A percentile compares a stretch with the other conserved stretches of the same genome.
Evolutionary conservation across 2,113 vertebrate genomes (phyloP).

Genomic region (Laterallus jamaicensis): DNA sequence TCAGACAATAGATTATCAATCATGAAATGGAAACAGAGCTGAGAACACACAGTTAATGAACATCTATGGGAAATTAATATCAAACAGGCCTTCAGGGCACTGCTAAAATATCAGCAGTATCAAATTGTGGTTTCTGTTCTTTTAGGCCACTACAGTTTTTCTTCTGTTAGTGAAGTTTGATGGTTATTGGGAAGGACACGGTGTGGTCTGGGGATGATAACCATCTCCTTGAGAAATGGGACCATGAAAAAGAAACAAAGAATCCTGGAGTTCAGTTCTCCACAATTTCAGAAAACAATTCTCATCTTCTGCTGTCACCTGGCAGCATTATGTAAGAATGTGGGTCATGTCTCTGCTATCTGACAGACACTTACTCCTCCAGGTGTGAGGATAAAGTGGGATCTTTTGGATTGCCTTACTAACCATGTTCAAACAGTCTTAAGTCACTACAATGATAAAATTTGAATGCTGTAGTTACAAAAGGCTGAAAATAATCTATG

Average conservation of each 20-base stretch:
- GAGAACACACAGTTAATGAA: not conserved
- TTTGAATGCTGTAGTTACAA: not conserved
- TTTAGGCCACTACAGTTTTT: not conserved
- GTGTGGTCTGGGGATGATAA: not conserved
- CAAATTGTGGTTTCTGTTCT: not conserved
- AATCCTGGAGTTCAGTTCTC: not conserved
- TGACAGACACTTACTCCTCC: not conserved
- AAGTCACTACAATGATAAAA: too few species aligned
- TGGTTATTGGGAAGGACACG: not conserved
- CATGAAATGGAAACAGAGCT: not conserved
- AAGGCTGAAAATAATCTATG: not conserved
- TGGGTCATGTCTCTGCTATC: not conserved
- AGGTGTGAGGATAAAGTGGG: not conserved
- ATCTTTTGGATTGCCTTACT: not conserved
- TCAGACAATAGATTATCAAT: not conserved
- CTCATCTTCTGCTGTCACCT: not conserved
- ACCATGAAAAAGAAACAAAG: not conserved
- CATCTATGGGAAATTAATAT: not conserved
- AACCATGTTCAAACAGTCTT: not conserved
- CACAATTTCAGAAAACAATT: not conserved
- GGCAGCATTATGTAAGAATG: not conserved
- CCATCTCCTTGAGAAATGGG: not conserved
- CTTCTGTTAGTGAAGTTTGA: not conserved
- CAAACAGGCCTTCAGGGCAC: not conserved
- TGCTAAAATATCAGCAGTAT: not conserved